Evolutionary conservation across 1,140 invertebrate genomes (phyloP).

Genomic region (Oppia nitens): DNA sequence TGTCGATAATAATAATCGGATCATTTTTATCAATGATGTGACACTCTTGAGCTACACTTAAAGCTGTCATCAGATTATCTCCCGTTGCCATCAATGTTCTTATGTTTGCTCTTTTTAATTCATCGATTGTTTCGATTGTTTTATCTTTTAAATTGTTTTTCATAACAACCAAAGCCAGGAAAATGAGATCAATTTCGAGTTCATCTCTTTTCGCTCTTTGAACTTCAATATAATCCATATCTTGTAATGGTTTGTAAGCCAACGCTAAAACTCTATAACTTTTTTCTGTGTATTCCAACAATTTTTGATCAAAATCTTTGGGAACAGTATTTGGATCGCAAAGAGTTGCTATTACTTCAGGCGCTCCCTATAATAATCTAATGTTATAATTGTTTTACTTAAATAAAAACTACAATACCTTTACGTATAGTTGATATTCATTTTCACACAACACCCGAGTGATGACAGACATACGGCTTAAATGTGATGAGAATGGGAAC

Average conservation of each 20-base stretch:
- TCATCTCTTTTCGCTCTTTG: conserved; percentile 32
- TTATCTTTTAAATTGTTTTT: conserved; percentile 78
- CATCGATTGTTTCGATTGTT: conserved; percentile 55
- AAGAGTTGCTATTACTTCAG: conserved; percentile 61
- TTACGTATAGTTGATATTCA: conserved; percentile 59
- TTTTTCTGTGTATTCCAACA: conserved; percentile 60
- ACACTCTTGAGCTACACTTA: conserved; percentile 88
- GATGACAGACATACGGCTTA: conserved; percentile 70
- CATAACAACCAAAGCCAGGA: conserved; percentile 72
- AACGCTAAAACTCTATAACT: conserved; percentile 77
- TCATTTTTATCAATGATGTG: conserved; percentile 59
- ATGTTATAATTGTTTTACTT: not conserved
- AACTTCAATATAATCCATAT: conserved; percentile 31
- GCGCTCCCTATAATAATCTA: conserved; percentile 57
- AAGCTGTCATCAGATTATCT: conserved; percentile 89
- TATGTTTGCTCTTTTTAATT: conserved; percentile 61
- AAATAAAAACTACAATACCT: conserved; percentile 28
- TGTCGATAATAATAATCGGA: conserved; percentile 41
- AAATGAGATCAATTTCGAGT: conserved; percentile 64
- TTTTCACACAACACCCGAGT: conserved; percentile 45
- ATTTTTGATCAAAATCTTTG: conserved; percentile 42
- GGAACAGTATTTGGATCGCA: conserved; percentile 51
- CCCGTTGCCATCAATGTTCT: conserved; percentile 93
- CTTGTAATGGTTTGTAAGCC: conserved; percentile 41
- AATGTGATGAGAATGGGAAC: conserved; percentile 78